phyloP scores from a whole-genome alignment of 1,140 invertebrate genomes.

The Homalodisca vitripennis region DNA sequence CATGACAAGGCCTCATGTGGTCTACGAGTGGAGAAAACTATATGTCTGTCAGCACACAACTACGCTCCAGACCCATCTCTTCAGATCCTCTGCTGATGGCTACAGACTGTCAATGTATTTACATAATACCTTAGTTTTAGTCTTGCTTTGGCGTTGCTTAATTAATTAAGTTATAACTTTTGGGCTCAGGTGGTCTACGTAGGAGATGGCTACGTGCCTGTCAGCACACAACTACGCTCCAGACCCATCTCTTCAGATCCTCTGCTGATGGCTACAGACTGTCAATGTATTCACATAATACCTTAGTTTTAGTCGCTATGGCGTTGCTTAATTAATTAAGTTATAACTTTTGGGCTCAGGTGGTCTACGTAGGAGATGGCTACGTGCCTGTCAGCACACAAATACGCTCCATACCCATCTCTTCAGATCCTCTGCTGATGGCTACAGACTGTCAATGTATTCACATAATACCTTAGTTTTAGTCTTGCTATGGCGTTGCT shows the following conservation, averaged over 20 bases:
- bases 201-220: slow-evolving; percentile 68
- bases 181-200: slow-evolving; percentile 63
- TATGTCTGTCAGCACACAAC: slow-evolving; percentile 61
- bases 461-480: too few species aligned
- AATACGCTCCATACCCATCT: slow-evolving; percentile 57
- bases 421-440: slow-evolving; percentile 49
- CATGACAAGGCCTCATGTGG: too few species aligned
- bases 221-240: slow-evolving; percentile 59
- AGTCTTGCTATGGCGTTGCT: too few species aligned
- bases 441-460: slow-evolving; percentile 68
- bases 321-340: too few species aligned
- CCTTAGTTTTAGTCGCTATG: neutral
- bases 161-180: too few species aligned
- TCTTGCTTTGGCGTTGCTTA: too few species aligned
- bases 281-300: slow-evolving; percentile 68
- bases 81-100: slow-evolving; percentile 49
- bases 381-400: slow-evolving; percentile 66
- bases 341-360: too few species aligned
- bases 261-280: slow-evolving; percentile 54
- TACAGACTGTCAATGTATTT: slow-evolving; percentile 68
- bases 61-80: slow-evolving; percentile 57
- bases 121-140: too few species aligned
- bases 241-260: slow-evolving; percentile 52
- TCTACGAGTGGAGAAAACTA: slow-evolving; percentile 70
- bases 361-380: slow-evolving; percentile 67